phyloP scores from a whole-genome alignment of 2,113 vertebrate species.

The Dasyurus viverrinus region DNA sequence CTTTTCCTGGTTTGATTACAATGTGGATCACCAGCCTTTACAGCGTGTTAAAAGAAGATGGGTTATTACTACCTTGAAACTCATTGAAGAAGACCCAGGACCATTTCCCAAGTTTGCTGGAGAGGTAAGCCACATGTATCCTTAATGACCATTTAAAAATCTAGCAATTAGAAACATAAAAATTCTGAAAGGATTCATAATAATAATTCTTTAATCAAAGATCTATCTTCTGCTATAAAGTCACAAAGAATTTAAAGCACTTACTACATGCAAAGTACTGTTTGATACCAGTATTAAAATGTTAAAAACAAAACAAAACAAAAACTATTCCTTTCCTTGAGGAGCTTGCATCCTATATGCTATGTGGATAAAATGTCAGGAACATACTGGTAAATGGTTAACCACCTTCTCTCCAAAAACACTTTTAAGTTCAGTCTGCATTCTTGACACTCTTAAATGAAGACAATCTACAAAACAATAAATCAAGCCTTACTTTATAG shows the following conservation, averaged over 20 bases:
- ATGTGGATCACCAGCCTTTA: constrained; percentile 50
- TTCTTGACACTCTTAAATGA: not conserved
- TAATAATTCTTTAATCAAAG: not conserved
- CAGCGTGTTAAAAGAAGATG: constrained; percentile 86
- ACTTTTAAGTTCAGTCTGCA: not conserved
- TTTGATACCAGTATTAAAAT: not conserved
- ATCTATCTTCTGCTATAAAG: not conserved
- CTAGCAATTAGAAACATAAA: not conserved
- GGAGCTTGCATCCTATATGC: not conserved
- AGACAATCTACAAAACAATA: not conserved
- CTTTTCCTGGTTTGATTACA: not conserved
- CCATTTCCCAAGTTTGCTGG: constrained; percentile 83
- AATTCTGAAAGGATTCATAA: not conserved
- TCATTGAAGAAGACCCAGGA: constrained; percentile 86
- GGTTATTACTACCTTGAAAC: constrained; percentile 87
- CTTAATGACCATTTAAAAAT: not conserved
- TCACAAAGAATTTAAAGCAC: not conserved
- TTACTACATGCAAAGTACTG: not conserved
- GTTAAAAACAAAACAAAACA: not conserved
- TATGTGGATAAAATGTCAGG: not conserved
- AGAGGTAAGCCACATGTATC: constrained; percentile 72
- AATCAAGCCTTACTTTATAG: not conserved
- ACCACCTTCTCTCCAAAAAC: not conserved
- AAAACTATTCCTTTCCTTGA: not conserved
- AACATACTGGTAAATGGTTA: not conserved